Conservation (phyloP, 2,888 invertebrate genomes). For the Eilema griseolum region DNA sequence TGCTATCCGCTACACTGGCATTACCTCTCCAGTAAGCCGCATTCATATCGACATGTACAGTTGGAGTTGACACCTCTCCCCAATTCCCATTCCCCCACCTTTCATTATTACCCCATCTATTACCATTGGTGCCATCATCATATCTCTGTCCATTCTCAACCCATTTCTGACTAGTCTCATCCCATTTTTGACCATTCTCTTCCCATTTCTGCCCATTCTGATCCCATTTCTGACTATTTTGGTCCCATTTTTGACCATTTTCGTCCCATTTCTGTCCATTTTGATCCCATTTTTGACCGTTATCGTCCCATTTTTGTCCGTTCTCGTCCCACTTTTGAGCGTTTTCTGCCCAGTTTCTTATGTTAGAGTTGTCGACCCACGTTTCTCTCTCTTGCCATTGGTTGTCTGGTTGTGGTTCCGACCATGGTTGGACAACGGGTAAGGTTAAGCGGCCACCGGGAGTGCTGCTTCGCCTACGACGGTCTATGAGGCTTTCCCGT, state of each 20-base stretch:
- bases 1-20: conserved; percentile 81
- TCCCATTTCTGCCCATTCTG: conserved; percentile 57
- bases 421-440: conserved; percentile 65
- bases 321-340: conserved; percentile 69
- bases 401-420: conserved; percentile 56
- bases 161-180: conserved; percentile 55
- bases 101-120: conserved; percentile 68
- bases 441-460: conserved; percentile 76
- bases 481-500: conserved; percentile 75
- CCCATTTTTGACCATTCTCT: conserved; percentile 57
- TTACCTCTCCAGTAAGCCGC: conserved; percentile 80
- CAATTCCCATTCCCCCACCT: conserved; percentile 75
- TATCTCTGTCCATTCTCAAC: conserved; percentile 61
- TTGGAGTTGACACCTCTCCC: conserved; percentile 80
- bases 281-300: conserved; percentile 65
- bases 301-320: conserved; percentile 62
- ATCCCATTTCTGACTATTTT: conserved; percentile 60
- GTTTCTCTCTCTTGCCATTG: conserved; percentile 71
- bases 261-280: conserved; percentile 67
- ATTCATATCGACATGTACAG: conserved; percentile 79
- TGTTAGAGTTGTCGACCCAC: conserved; percentile 76
- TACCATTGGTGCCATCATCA: conserved; percentile 63
- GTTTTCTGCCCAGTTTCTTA: conserved; percentile 77
- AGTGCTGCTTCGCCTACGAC: conserved; percentile 76
- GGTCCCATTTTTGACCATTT: conserved; percentile 57